phyloP scores from a whole-genome alignment of 2,113 vertebrate species.

The Macrotus californicus region DNA sequence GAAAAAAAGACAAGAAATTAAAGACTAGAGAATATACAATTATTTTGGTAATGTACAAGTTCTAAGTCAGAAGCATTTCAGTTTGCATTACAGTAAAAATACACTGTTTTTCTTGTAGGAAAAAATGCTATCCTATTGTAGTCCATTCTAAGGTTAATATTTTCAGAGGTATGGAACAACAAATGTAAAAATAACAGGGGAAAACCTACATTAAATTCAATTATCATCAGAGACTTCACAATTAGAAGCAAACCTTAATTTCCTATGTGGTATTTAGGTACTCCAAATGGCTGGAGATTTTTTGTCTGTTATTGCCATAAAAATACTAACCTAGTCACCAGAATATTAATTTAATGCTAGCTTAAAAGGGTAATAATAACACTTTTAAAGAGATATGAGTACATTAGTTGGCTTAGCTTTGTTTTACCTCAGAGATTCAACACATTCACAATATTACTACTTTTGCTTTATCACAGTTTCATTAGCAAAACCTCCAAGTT shows the following conservation, averaged over 20 bases:
- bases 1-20: conserved; percentile 65
- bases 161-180: neutral
- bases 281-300: neutral
- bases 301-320: neutral
- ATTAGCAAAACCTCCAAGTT: neutral
- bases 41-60: conserved; percentile 26
- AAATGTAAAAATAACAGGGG: conserved; percentile 35
- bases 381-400: neutral
- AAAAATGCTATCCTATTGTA: neutral
- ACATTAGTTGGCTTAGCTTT: neutral
- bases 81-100: neutral
- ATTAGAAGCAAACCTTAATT: neutral
- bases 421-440: conserved; percentile 17
- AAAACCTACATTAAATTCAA: neutral
- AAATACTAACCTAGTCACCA: neutral
- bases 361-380: neutral
- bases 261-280: neutral
- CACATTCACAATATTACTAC: neutral
- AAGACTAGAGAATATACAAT: neutral
- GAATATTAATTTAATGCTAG: neutral
- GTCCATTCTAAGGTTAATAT: neutral
- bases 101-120: neutral
- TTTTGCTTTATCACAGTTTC: neutral
- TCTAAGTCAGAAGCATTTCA: neutral
- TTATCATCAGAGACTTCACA: neutral